Conservation (phyloP, 2,113 vertebrate genomes). For the Shinisaurus crocodilurus region DNA sequence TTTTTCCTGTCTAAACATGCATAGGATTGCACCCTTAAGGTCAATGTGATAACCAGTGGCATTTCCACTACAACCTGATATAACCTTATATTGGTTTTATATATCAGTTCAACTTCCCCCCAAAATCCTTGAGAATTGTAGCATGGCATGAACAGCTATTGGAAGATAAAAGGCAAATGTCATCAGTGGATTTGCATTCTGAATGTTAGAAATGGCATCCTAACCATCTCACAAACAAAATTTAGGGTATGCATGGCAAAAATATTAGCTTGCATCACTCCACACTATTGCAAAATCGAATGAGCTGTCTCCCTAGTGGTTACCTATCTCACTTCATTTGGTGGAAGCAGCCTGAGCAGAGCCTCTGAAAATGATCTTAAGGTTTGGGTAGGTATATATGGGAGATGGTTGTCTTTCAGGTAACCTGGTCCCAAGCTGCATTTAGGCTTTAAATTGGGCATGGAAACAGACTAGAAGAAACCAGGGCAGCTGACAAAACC, state of each 20-base stretch:
- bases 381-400: background rate
- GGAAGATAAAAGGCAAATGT: no score
- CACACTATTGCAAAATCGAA: background rate
- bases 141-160: background rate
- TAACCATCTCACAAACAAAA: background rate
- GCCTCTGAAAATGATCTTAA: background rate
- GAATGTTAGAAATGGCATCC: background rate
- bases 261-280: slow-evolving; percentile 38
- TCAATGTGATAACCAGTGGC: background rate
- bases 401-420: background rate
- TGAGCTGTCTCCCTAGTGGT: background rate
- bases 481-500: no score
- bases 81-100: background rate
- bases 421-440: background rate
- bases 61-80: background rate
- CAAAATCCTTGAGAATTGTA: background rate
- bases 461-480: no score
- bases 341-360: background rate
- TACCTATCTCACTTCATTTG: no score
- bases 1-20: no score
- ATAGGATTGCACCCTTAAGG: background rate
- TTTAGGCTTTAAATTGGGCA: background rate
- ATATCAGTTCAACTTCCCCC: background rate
- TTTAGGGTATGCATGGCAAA: slow-evolving; percentile 17
- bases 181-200: no score